Evolutionary conservation across 1,140 invertebrate genomes (phyloP).

Genomic region (Papilio glaucus): DNA sequence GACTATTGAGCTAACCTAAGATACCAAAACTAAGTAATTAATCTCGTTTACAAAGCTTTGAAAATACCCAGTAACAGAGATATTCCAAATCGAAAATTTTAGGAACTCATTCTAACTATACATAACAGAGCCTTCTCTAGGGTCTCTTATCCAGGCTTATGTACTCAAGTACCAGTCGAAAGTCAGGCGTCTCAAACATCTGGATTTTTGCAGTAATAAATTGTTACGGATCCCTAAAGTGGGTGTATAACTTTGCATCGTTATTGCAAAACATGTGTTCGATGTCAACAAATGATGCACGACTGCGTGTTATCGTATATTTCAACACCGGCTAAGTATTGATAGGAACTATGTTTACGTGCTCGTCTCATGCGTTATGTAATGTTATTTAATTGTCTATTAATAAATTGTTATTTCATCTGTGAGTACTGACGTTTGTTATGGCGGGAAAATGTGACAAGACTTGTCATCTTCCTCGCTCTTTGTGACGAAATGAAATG

Average conservation of each 20-base stretch:
- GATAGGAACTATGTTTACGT: slow-evolving; percentile 30
- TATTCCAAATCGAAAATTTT: too few species aligned
- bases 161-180: too few species aligned
- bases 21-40: too few species aligned
- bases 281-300: slow-evolving; percentile 28
- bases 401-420: slow-evolving; percentile 7
- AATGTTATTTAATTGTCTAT: slow-evolving; percentile 2
- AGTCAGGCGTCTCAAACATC: too few species aligned
- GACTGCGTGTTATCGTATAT: slow-evolving; percentile 19
- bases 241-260: not conserved
- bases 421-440: not conserved
- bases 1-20: too few species aligned
- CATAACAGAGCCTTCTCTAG: too few species aligned
- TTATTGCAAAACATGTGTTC: slow-evolving; percentile 33
- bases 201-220: not conserved
- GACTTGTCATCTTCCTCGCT: too few species aligned
- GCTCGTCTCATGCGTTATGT: not conserved
- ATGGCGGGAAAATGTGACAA: not conserved
- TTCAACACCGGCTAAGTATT: slow-evolving; percentile 22
- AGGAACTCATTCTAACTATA: too few species aligned
- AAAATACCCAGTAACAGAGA: too few species aligned
- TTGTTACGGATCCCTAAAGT: slow-evolving; percentile 9
- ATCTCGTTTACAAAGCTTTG: too few species aligned
- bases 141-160: too few species aligned
- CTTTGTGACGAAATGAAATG: too few species aligned